Evolutionary conservation across 2,797 vertebrate genomes (phyloP).

Genomic region (Heliangelus exortis): DNA sequence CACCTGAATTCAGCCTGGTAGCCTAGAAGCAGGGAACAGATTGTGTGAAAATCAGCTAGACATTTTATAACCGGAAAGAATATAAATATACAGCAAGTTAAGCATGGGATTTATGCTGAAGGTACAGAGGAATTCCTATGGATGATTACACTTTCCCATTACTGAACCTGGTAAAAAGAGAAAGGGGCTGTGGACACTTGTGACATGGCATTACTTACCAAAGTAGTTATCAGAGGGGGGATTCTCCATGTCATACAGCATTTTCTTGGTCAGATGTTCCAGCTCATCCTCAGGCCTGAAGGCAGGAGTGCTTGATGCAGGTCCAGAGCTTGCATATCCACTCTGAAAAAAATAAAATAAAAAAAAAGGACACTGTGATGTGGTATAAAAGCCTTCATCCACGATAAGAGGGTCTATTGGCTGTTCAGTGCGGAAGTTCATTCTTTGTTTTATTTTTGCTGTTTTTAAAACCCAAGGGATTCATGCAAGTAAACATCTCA

Average conservation of each 20-base stretch:
- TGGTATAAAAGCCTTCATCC: neutral
- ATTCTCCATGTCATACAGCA: constrained; percentile 98
- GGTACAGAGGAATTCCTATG: constrained; percentile 34
- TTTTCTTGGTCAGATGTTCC: constrained; percentile 98
- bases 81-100: constrained; percentile 22
- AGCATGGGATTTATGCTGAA: constrained; percentile 21
- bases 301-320: constrained; percentile 56
- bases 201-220: constrained; percentile 79
- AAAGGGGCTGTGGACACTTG: neutral
- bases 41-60: constrained; percentile 34
- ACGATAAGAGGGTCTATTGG: neutral
- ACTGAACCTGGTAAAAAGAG: neutral
- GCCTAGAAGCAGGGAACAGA: neutral
- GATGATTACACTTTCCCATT: neutral
- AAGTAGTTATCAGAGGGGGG: constrained; percentile 96
- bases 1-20: constrained; percentile 17
- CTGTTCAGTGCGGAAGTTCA: neutral
- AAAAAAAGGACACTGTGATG: constrained; percentile 38
- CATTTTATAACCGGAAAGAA: constrained; percentile 7
- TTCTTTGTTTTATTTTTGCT: neutral
- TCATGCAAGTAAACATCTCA: neutral
- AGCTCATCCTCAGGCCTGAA: constrained; percentile 95
- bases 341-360: constrained; percentile 83
- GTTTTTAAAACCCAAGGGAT: neutral
- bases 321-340: constrained; percentile 63